Evolutionary conservation across 2,113 vertebrate genomes (phyloP), one percentile per base, ranked within the genome.

Genomic region (Caloenas nicobarica): DNA sequence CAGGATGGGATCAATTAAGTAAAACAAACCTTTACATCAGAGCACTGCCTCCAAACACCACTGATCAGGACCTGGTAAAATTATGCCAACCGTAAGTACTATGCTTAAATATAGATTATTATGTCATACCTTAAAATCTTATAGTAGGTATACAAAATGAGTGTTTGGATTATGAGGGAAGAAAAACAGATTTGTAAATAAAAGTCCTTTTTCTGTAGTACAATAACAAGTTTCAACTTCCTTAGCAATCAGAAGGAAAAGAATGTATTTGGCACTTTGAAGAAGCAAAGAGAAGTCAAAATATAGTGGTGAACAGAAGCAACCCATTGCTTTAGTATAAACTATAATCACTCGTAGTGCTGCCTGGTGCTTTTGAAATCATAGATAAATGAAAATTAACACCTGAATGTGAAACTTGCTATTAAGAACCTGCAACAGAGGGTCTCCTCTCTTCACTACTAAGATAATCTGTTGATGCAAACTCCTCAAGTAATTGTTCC

Each of bases 1-100:
- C 99, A 95, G 99, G 99, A 96, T 99, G 99, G 99, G 99, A 99
- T 96, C 99, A 99, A 93, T 99, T 99, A 97, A 99, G 99, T 98
- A 99, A 99, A 98, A 99, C 99, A 29, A 99, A 99, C 97, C 99
- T 99, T 95, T 99, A 99, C 95, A 99, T 99, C 97, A 98, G 99
- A 97, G 99, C 99, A 69, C 97, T 99, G 98, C 98, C 98, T 96
- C 99, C 99, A 60, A 98, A 98, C 91, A 99, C 99, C 98, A 99
- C 99, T 62, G 99, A 99, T 97, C 99, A 99, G 97, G 99, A 99
- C 98, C 98, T 99, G 97, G 99, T 99, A 96, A 99, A 99, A 91
- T 98, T 99, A 95, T 99, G 99, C 96, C 99, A 99, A 97, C 99
- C 99, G 99, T 99, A 98, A 99, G 99, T 99, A 97, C 82, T 25